Conservation (phyloP, 1,140 invertebrate genomes). For the Palaemon carinicauda region DNA sequence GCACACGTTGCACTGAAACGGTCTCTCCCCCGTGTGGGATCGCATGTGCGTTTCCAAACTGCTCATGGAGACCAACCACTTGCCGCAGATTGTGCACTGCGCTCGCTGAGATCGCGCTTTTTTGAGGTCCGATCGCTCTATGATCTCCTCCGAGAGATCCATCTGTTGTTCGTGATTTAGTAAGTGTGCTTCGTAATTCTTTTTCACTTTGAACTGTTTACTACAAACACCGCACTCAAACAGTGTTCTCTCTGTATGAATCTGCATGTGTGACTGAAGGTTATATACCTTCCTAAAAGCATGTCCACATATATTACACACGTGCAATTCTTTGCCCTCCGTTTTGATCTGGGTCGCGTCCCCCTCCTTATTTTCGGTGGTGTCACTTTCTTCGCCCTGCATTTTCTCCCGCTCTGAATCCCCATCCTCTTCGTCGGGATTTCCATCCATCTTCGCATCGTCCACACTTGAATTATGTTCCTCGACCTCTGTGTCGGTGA, state of each 20-base stretch:
- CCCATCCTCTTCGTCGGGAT: not conserved
- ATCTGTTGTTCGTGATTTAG: not conserved
- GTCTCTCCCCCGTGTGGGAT: slow-evolving; percentile 83
- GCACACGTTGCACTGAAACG: slow-evolving; percentile 84
- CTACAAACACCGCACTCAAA: not conserved
- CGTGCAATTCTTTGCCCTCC: not conserved
- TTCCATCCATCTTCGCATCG: too few species aligned
- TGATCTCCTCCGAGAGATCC: not conserved
- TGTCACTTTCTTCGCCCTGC: not conserved
- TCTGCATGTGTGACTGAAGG: not conserved
- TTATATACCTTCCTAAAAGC: not conserved
- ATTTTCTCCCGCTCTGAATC: not conserved
- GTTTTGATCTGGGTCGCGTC: not conserved
- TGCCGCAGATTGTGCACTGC: slow-evolving; percentile 83
- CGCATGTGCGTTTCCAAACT: slow-evolving; percentile 90
- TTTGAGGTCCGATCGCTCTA: not conserved
- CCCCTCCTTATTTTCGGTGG: not conserved
- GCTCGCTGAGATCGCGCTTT: not conserved
- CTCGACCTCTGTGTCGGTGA: too few species aligned
- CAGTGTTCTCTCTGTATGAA: not conserved
- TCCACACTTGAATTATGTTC: too few species aligned
- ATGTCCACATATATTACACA: not conserved
- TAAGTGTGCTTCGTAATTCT: slow-evolving; percentile 15
- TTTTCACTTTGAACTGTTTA: slow-evolving; percentile 21
- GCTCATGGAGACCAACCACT: slow-evolving; percentile 88